Conservation (phyloP, 2,888 invertebrate species). For the Molanna angustata region DNA sequence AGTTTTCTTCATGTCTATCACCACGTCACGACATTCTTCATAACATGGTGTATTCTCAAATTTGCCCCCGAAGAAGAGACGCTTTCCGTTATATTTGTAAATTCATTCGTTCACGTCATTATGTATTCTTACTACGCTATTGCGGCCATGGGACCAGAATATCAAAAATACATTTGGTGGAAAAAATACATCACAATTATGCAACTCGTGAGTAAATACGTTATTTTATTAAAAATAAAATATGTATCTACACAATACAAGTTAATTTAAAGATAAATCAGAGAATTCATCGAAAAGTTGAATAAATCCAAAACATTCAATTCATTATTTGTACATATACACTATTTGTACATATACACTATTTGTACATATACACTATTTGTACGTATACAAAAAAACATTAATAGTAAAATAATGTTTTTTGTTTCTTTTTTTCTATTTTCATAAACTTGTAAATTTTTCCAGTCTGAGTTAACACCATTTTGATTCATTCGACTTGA, state of each 20-base stretch:
- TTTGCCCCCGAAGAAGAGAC: constrained; percentile 81
- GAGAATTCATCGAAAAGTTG: no score
- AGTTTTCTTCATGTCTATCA: constrained; percentile 83
- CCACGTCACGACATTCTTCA: constrained; percentile 74
- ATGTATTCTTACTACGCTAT: constrained; percentile 89
- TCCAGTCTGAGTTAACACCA: no score
- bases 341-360: no score
- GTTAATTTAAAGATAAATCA: neutral
- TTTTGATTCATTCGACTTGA: no score
- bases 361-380: no score
- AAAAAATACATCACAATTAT: constrained; percentile 84
- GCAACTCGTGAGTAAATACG: constrained; percentile 68
- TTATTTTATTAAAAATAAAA: no score
- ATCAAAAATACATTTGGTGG: constrained; percentile 87
- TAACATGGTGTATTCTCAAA: constrained; percentile 75
- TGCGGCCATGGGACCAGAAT: constrained; percentile 80
- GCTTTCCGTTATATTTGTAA: constrained; percentile 82
- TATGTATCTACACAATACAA: neutral
- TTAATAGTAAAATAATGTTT: no score
- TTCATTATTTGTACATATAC: no score
- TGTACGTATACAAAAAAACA: no score
- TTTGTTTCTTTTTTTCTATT: no score
- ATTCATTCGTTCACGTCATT: constrained; percentile 80
- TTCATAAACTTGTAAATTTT: no score
- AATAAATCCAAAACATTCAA: no score